phyloP scores from a whole-genome alignment of 2,113 vertebrate species.

The Bufo gargarizans region DNA sequence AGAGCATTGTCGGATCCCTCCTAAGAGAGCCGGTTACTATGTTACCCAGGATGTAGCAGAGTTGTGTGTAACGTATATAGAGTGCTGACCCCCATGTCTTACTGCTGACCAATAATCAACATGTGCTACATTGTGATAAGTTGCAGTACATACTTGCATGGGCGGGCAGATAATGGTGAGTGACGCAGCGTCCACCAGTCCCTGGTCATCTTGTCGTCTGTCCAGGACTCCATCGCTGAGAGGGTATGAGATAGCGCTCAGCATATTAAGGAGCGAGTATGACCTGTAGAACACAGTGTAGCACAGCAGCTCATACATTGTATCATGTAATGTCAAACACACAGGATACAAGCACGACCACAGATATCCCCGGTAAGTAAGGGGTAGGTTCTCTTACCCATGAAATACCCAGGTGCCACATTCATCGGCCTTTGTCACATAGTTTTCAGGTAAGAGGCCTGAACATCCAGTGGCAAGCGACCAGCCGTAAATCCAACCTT shows the following conservation, averaged over 20 bases:
- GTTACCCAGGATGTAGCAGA: neutral
- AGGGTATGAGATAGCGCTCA: constrained; percentile 70
- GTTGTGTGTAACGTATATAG: neutral
- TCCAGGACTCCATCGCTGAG: constrained; percentile 80
- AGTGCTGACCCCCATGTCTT: neutral
- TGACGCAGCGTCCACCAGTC: constrained; percentile 73
- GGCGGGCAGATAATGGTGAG: constrained; percentile 88
- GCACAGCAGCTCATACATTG: neutral
- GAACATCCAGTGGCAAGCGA: constrained; percentile 89
- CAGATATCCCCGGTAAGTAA: no score
- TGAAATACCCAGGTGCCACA: constrained; percentile 97
- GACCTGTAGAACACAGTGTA: constrained; percentile 74
- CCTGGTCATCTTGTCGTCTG: constrained; percentile 83
- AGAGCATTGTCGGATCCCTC: neutral
- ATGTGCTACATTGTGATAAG: neutral
- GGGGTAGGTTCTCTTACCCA: constrained; percentile 74
- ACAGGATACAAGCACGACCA: neutral
- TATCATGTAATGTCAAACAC: neutral
- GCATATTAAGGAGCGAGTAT: constrained; percentile 85
- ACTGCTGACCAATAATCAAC: no score
- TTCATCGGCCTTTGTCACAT: constrained; percentile 90
- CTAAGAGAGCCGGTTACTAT: neutral
- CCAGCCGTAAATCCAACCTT: constrained; percentile 94
- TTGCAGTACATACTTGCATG: constrained; percentile 78
- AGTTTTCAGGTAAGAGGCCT: constrained; percentile 95